A percentile compares a stretch with the other conserved stretches of the same genome.
phyloP scores from a whole-genome alignment of 2,113 vertebrate genomes.

The Phalacrocorax pelagicus region DNA sequence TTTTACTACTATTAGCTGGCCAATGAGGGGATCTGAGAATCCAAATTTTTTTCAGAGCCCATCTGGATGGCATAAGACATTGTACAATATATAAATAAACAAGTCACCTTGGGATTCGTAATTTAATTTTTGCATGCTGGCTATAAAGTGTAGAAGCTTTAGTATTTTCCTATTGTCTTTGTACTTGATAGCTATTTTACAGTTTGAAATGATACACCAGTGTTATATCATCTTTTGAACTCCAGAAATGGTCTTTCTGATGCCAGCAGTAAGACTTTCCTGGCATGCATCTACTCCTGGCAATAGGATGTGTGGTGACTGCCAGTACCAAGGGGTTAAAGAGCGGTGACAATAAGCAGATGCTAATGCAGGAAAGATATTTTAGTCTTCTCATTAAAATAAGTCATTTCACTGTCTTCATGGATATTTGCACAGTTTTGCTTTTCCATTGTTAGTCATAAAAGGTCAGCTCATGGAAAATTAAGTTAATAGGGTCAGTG shows the following conservation, averaged over 20 bases:
- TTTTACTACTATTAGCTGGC: neutral
- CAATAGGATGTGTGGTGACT: neutral
- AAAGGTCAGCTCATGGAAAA: conserved; percentile 79
- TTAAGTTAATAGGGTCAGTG: conserved; percentile 83
- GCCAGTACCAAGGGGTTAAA: conserved; percentile 69
- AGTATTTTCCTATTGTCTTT: conserved; percentile 4
- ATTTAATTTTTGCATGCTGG: neutral
- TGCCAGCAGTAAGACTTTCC: conserved; percentile 9
- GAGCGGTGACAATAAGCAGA: conserved; percentile 69
- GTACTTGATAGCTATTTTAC: conserved; percentile 10
- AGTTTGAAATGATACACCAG: neutral
- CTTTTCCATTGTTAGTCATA: conserved; percentile 78
- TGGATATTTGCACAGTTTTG: conserved; percentile 81
- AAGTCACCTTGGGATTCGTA: conserved; percentile 3
- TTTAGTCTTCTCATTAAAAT: conserved; percentile 79
- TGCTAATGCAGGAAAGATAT: conserved; percentile 73
- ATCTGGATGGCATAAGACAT: neutral
- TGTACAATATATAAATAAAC: neutral
- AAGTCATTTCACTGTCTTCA: conserved; percentile 80
- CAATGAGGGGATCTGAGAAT: neutral
- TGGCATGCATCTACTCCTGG: neutral
- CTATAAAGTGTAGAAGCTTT: neutral
- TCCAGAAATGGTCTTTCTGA: conserved; percentile 20
- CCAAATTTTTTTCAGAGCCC: neutral
- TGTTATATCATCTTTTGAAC: neutral